Percentiles rank a stretch among this genome's conserved stretches.
Conservation (phyloP, 2,797 vertebrate genomes). For the Rhabdophis nuchalis region DNA sequence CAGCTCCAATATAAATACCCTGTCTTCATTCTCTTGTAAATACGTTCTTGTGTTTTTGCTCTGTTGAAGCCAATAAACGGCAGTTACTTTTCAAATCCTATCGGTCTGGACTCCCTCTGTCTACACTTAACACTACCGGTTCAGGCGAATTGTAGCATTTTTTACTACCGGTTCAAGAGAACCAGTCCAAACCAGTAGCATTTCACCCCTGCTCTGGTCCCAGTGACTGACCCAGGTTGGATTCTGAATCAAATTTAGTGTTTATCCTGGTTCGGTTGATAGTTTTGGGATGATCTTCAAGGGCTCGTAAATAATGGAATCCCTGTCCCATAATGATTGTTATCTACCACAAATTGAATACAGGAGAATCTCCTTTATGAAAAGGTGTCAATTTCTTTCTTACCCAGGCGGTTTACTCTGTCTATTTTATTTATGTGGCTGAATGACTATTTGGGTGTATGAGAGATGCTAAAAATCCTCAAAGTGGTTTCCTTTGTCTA, state of each 20-base stretch:
- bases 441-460: neutral
- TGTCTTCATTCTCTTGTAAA: too few relatives aligned
- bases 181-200: too few relatives aligned
- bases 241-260: neutral
- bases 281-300: neutral
- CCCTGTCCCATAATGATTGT: neutral
- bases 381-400: neutral
- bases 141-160: too few relatives aligned
- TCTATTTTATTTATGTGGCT: too few relatives aligned
- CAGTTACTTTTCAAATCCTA: too few relatives aligned
- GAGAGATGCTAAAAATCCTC: neutral
- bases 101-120: too few relatives aligned
- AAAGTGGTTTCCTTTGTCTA: neutral
- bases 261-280: neutral
- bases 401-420: neutral
- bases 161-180: too few relatives aligned
- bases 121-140: too few relatives aligned
- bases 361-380: neutral
- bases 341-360: neutral
- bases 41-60: too few relatives aligned
- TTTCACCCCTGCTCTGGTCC: neutral
- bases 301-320: neutral
- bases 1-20: too few relatives aligned
- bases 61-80: too few relatives aligned
- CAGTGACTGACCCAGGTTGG: neutral